These are phyloP conservation scores for Pocillopora damicornis DNA, from an alignment of 64 coral and sea anemone genomes.

Conservation along the genomic window DNA sequence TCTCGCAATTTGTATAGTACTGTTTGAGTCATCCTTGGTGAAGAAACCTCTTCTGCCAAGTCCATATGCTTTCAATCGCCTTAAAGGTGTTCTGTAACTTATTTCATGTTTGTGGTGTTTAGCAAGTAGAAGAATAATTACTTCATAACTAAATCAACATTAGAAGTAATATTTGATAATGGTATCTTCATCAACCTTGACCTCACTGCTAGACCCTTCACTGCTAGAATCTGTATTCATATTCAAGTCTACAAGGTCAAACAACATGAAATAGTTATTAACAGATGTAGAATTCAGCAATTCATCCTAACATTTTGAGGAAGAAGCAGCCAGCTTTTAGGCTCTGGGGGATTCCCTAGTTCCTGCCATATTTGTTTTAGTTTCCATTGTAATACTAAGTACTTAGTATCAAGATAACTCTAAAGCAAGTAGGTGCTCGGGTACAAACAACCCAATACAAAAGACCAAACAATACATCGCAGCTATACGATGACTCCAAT, in stretches of 20 bases:
- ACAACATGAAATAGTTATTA: not conserved
- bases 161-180: conserved; percentile 47
- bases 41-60: conserved; percentile 1
- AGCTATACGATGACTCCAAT: too few species aligned
- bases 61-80: conserved; percentile 18
- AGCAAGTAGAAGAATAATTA: conserved; percentile 41
- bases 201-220: conserved; percentile 9
- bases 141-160: conserved; percentile 21
- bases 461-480: too few species aligned
- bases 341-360: too few species aligned
- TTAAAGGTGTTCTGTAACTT: conserved; percentile 40
- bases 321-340: too few species aligned
- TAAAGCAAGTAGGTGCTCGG: too few species aligned
- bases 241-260: conserved; percentile 14
- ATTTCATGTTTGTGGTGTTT: conserved; percentile 40
- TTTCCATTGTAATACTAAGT: too few species aligned
- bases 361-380: too few species aligned
- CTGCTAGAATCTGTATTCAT: not conserved
- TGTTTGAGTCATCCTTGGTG: conserved; percentile 23
- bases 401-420: too few species aligned
- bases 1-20: conserved; percentile 19
- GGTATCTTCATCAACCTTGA: conserved; percentile 23
- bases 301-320: too few species aligned
- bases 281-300: too few species aligned
- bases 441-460: too few species aligned